Base-by-base conservation (phyloP, 64 coral and sea anemone genomes). In the Pocillopora verrucosa region DNA sequence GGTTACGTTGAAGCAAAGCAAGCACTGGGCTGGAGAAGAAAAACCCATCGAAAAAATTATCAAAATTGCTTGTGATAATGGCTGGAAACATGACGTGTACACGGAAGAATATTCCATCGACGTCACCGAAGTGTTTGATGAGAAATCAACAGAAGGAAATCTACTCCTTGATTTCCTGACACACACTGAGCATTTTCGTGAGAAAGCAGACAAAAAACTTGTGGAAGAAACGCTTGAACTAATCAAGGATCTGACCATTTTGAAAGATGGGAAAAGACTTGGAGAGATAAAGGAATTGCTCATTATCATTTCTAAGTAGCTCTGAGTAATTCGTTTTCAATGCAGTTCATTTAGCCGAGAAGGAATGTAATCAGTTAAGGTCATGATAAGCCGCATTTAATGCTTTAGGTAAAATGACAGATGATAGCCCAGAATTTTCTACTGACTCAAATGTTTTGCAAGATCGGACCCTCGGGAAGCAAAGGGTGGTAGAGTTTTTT, bases 101-200 rank as follows among this genome's bases (percentile, higher is more conserved):
- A 41, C 20, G 4, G 41, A 83, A 7, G 92, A 89, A 16, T 93
- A 84, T 78, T 76, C 79, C 7, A 56, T 89, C 36, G 92, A 93
- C 14, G 92, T 85, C 22, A 88, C 72, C 11, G 92, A 89, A n/a
- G 67, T 85, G 16, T 89, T 93, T 76, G 79, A 93, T 36, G 60
- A 77, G 36, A 25, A 74, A 34, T 88, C 77, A 36, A 58, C 22
- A 4, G 77, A 88, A 65, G 91, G 91, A 69, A 88, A 93, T 15
- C 73, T 93, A 12, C 51, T 93, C 2, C 68, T 93, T 7, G 91
- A 93, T 41, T 83, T 93, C 25, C 22, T 93, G 56, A 93, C 86
- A 1, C 67, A 93, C 22, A 88, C 41, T 9, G 24, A 22, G 51
- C 45, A 93, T 56, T 93, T 61, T 74, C 85, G 91, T 19, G 26